Evolutionary conservation across 1,140 invertebrate genomes (phyloP).

Genomic region (Pinna nobilis): DNA sequence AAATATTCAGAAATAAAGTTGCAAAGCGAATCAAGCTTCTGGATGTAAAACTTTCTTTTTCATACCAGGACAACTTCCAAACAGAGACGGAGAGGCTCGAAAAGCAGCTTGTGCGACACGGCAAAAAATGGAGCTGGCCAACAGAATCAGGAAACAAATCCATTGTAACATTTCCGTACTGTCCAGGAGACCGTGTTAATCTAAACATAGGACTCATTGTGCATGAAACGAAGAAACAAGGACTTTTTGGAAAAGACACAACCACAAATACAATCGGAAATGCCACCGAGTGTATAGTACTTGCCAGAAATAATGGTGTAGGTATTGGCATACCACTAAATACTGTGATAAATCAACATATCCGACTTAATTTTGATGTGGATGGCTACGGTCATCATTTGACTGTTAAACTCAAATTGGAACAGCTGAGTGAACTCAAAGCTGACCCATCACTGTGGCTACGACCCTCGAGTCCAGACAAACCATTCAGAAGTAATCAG

Average conservation of each 20-base stretch:
- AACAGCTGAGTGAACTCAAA: slow-evolving; percentile 43
- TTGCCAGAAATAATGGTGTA: slow-evolving; percentile 52
- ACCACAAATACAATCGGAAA: slow-evolving; percentile 50
- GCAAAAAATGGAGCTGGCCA: slow-evolving; percentile 57
- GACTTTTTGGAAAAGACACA: slow-evolving; percentile 54
- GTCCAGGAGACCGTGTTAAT: slow-evolving; percentile 54
- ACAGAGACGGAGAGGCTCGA: slow-evolving; percentile 52
- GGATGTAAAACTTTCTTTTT: slow-evolving; percentile 55
- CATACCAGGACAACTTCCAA: slow-evolving; percentile 50
- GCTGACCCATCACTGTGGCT: slow-evolving; percentile 51
- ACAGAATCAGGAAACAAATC: slow-evolving; percentile 35
- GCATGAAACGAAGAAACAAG: slow-evolving; percentile 52
- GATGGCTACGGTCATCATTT: slow-evolving; percentile 53
- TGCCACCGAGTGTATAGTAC: slow-evolving; percentile 53
- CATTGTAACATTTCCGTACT: slow-evolving; percentile 50
- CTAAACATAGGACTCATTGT: slow-evolving; percentile 54
- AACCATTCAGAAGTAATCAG: slow-evolving; percentile 46
- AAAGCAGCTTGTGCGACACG: slow-evolving; percentile 48
- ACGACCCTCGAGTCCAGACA: slow-evolving; percentile 48
- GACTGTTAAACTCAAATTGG: slow-evolving; percentile 48
- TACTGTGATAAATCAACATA: slow-evolving; percentile 45
- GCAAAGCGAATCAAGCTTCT: slow-evolving; percentile 54
- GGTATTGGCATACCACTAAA: slow-evolving; percentile 51
- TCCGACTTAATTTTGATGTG: slow-evolving; percentile 52
- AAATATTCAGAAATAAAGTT: slow-evolving; percentile 50